A percentile compares a stretch with the other conserved stretches of the same genome.
These are phyloP conservation scores for Pelmatolapia mariae DNA, from an alignment of 2,113 vertebrate species.

Conservation along the genomic window DNA sequence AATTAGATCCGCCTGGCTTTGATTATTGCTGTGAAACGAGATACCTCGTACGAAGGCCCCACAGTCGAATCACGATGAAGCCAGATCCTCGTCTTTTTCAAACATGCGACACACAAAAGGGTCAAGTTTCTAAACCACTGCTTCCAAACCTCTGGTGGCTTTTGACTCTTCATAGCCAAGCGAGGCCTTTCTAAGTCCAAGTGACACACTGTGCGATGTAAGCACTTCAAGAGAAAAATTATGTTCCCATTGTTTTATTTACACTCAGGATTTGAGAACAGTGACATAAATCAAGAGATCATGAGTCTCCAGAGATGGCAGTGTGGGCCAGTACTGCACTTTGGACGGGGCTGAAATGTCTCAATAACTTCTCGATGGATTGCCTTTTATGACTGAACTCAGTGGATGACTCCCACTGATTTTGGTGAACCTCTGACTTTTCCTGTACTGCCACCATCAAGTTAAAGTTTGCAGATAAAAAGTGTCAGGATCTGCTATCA, in stretches of 20 bases:
- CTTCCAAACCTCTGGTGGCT: background rate
- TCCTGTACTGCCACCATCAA: background rate
- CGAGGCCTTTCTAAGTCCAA: background rate
- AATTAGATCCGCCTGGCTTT: conserved; percentile 53
- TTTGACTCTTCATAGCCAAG: background rate
- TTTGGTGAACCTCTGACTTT: background rate
- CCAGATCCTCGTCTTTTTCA: conserved; percentile 18
- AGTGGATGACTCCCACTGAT: background rate
- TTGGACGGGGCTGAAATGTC: background rate
- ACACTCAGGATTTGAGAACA: background rate
- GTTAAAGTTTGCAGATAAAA: background rate
- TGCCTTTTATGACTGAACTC: background rate
- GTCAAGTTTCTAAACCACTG: background rate
- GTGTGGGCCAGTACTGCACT: background rate
- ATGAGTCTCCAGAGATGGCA: background rate
- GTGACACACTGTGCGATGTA: background rate
- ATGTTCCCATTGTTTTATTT: background rate
- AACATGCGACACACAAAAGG: background rate
- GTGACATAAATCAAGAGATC: background rate
- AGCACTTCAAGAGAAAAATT: background rate
- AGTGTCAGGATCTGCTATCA: background rate
- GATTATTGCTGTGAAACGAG: conserved; percentile 34
- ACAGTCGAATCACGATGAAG: background rate
- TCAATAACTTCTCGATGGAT: background rate
- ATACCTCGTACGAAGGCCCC: conserved; percentile 2